Evolutionary conservation across 2,888 invertebrate species (phyloP).

Genomic region (Blera fallax): DNA sequence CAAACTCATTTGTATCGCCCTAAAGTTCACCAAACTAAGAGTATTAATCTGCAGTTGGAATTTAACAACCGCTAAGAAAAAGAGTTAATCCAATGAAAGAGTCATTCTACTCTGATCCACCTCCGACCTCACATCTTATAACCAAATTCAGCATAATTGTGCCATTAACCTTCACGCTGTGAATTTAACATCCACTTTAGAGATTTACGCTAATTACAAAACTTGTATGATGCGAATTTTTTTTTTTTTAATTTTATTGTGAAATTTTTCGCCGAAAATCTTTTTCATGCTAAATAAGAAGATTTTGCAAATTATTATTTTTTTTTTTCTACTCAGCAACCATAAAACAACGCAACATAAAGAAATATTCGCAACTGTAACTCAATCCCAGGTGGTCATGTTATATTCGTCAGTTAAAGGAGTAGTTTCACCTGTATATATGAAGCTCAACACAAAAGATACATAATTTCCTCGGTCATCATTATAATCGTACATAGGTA

Average conservation of each 20-base stretch:
- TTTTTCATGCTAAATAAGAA: slow-evolving; percentile 11
- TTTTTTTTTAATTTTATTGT: background rate
- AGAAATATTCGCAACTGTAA: slow-evolving; percentile 45
- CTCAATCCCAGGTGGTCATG: slow-evolving; percentile 61
- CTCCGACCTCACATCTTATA: slow-evolving; percentile 23
- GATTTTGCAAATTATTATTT: slow-evolving; percentile 6
- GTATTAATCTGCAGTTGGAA: too few relatives aligned
- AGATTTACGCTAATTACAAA: slow-evolving; percentile 68
- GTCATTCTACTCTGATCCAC: background rate
- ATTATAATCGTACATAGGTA: background rate
- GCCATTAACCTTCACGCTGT: slow-evolving; percentile 65
- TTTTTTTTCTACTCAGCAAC: background rate
- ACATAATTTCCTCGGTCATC: slow-evolving; percentile 37
- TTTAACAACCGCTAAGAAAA: too few relatives aligned
- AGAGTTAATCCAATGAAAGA: too few relatives aligned
- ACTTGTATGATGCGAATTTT: slow-evolving; percentile 35
- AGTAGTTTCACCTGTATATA: slow-evolving; percentile 29
- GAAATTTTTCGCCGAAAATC: slow-evolving; percentile 1
- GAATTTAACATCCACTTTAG: slow-evolving; percentile 41
- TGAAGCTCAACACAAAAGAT: slow-evolving; percentile 14
- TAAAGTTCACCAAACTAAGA: too few relatives aligned
- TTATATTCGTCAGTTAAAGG: slow-evolving; percentile 31
- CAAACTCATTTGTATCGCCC: too few relatives aligned
- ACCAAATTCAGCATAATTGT: slow-evolving; percentile 47
- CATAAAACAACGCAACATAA: slow-evolving; percentile 41